Evolutionary conservation across 1,140 invertebrate species (phyloP).

Genomic region (Meloidogyne exigua): DNA sequence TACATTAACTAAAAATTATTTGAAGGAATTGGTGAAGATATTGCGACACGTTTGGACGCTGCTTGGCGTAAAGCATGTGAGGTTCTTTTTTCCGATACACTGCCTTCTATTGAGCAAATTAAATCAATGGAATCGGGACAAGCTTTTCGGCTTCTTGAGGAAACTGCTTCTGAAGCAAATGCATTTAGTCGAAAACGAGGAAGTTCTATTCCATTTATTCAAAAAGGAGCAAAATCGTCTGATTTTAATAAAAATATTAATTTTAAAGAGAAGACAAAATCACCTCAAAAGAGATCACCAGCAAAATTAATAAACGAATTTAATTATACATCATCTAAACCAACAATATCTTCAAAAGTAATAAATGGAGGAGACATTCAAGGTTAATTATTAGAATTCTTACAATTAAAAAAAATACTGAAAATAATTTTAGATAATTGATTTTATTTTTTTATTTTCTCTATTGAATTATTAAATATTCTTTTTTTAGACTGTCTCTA

Average conservation of each 20-base stretch:
- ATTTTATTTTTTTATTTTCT: no score
- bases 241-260: neutral
- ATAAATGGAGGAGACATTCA: neutral
- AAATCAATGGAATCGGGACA: constrained; percentile 45
- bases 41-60: constrained; percentile 50
- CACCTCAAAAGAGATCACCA: neutral
- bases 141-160: constrained; percentile 38
- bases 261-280: neutral
- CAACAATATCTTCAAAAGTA: neutral
- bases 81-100: neutral
- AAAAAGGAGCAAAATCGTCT: neutral
- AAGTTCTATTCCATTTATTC: constrained; percentile 44
- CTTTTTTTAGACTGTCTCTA: neutral
- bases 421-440: no score
- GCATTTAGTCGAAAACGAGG: constrained; percentile 17
- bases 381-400: neutral
- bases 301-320: neutral
- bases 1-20: neutral
- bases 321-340: neutral
- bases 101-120: constrained; percentile 34
- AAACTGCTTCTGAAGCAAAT: constrained; percentile 31
- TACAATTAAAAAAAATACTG: no score
- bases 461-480: no score
- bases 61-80: constrained; percentile 43
- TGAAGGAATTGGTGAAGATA: constrained; percentile 57